Conservation (phyloP, 2,113 vertebrate species). For the Mobula hypostoma region DNA sequence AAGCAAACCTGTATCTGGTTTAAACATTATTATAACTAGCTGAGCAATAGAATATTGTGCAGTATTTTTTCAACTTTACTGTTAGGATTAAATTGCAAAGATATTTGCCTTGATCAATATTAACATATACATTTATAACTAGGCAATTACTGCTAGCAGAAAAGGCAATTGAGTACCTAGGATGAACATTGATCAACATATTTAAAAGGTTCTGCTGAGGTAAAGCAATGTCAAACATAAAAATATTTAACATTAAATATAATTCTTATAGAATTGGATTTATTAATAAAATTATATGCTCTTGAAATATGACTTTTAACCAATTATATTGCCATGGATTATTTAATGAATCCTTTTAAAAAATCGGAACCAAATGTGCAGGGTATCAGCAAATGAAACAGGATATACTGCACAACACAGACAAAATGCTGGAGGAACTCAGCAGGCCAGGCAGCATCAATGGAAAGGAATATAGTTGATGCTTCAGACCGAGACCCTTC, state of each 20-base stretch:
- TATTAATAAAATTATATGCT: neutral
- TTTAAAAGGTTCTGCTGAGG: neutral
- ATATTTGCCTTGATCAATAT: neutral
- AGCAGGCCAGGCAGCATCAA: too few species aligned
- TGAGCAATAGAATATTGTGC: neutral
- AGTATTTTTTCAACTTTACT: neutral
- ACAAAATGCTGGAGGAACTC: too few species aligned
- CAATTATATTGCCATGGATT: neutral
- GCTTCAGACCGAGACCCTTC: too few species aligned
- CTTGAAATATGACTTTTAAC: neutral
- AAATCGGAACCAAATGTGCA: neutral
- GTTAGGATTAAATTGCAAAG: neutral
- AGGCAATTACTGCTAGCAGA: neutral
- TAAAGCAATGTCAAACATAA: neutral
- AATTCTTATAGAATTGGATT: neutral
- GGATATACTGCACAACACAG: neutral
- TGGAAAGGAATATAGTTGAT: too few species aligned
- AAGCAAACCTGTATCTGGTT: neutral
- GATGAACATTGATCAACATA: neutral
- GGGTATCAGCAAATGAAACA: neutral
- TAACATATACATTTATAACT: neutral
- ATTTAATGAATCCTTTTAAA: neutral
- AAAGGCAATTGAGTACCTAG: neutral
- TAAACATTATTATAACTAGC: neutral
- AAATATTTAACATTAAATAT: neutral